Percentiles rank a stretch among this genome's conserved stretches.
phyloP scores from a whole-genome alignment of 1,140 invertebrate genomes.

The Paracyclopina nana region DNA sequence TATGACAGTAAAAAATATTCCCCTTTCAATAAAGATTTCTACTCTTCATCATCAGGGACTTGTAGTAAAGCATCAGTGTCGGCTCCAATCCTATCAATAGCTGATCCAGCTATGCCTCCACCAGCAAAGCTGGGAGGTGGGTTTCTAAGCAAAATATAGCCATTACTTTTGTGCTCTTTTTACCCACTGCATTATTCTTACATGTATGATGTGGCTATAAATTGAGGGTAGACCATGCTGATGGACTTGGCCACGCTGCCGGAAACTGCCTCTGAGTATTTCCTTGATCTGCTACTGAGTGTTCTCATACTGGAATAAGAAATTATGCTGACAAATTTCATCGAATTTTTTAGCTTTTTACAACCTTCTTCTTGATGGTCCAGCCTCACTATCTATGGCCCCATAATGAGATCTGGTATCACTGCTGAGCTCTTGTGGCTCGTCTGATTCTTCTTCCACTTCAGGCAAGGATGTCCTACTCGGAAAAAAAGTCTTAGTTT shows the following conservation, averaged over 20 bases:
- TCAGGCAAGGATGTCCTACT: too few relatives aligned
- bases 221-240: neutral
- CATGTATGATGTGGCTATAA: neutral
- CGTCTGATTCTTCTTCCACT: too few relatives aligned
- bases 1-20: too few relatives aligned
- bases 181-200: neutral
- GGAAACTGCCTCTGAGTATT: neutral
- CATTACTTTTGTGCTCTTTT: neutral
- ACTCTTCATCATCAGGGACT: slow-evolving; percentile 1
- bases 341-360: too few relatives aligned
- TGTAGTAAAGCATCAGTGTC: neutral
- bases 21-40: too few relatives aligned
- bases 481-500: too few relatives aligned
- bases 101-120: neutral
- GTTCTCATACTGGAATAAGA: too few relatives aligned
- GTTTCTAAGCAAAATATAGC: neutral
- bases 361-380: too few relatives aligned
- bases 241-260: neutral
- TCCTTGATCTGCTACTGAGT: neutral
- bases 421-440: too few relatives aligned
- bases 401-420: too few relatives aligned
- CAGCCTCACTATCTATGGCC: too few relatives aligned
- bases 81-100: neutral
- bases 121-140: neutral
- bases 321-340: too few relatives aligned